Conservation (phyloP, 2,888 invertebrate species). For the Unio delphinus region DNA sequence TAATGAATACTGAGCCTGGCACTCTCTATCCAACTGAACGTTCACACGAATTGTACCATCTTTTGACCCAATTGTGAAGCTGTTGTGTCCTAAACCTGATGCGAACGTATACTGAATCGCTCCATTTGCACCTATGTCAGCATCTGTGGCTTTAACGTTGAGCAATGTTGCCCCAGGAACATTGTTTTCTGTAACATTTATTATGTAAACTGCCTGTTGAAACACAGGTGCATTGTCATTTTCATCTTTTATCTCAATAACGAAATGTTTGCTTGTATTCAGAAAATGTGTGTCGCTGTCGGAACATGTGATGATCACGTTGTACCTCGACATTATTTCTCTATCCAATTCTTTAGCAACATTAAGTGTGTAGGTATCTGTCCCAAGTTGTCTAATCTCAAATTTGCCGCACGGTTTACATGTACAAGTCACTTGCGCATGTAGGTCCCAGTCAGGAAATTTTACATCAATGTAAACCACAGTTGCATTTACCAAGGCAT, state of each 20-base stretch:
- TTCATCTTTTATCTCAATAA: slow-evolving; percentile 80
- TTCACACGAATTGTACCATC: slow-evolving; percentile 39
- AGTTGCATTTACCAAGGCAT: slow-evolving; percentile 89
- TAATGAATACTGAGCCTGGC: slow-evolving; percentile 31
- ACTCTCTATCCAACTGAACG: slow-evolving; percentile 43
- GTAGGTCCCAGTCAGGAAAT: slow-evolving; percentile 53
- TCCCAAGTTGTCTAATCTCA: slow-evolving; percentile 15
- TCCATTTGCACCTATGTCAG: slow-evolving; percentile 53
- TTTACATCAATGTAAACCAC: slow-evolving; percentile 92
- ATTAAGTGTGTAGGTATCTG: slow-evolving; percentile 56
- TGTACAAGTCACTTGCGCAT: slow-evolving; percentile 55
- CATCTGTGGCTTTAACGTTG: slow-evolving; percentile 87
- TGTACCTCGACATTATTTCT: slow-evolving; percentile 43
- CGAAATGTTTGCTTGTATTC: slow-evolving; percentile 41
- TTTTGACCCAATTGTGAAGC: slow-evolving; percentile 31
- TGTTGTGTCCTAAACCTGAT: slow-evolving; percentile 13
- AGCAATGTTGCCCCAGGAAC: slow-evolving; percentile 76
- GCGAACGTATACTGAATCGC: slow-evolving; percentile 28
- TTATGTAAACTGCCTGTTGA: slow-evolving; percentile 64
- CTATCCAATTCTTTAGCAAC: slow-evolving; percentile 72
- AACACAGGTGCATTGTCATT: slow-evolving; percentile 95
- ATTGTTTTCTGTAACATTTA: slow-evolving; percentile 49
- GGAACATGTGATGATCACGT: slow-evolving; percentile 73
- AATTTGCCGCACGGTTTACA: slow-evolving; percentile 32
- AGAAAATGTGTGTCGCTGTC: slow-evolving; percentile 74